Base-by-base conservation (phyloP, 2,797 vertebrate genomes). In the Hypotaenidia philippensis region DNA sequence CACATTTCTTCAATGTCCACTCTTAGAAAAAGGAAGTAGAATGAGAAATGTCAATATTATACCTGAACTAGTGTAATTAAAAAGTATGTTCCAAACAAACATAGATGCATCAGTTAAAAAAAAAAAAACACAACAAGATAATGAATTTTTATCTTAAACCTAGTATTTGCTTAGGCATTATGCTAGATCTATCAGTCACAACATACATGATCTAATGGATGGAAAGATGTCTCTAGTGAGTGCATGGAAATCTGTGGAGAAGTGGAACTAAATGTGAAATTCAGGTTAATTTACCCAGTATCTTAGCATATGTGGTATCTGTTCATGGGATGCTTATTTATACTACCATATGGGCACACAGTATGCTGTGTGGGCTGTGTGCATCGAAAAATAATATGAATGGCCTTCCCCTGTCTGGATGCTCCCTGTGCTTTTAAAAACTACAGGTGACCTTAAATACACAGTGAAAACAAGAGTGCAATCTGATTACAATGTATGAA, bases 261-360 rank as follows among this genome's bases (percentile, higher is more conserved):
- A 82, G 64, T 53, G 25, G 38, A 55, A 87, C 53, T 52, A n/a
- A 72, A 65, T 32, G 6, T 26, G 9, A 78, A 78, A 64, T 31
- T 32, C 13, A 16, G 4, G 41, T 36, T 64, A 60, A 72, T 81
- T 82, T 60, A 47, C 31, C 40, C 31, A 23, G 5, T 44, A 55
- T 47, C 36, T 74, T 53, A 87, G 41, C 8, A 38, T 52, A 64
- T 61, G 27, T 0, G 0, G 13, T 36, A 18, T 57, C 26, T 64
- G 55, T 50, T 53, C 55, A 89, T 72, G 40, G 50, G 56, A 72
- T 34, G 29, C 11, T 87, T 87, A 61, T 84, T 84, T 89, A 41
- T 65, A 55, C 17, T 70, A 13, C 26, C 14, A 31, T 21, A 38
- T 52, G 55, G 49, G 55, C 17, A 32, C 18, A 26, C 4, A 72